Evolutionary conservation across 2,888 invertebrate species (phyloP).

Genomic region (Salpingus planirostris): DNA sequence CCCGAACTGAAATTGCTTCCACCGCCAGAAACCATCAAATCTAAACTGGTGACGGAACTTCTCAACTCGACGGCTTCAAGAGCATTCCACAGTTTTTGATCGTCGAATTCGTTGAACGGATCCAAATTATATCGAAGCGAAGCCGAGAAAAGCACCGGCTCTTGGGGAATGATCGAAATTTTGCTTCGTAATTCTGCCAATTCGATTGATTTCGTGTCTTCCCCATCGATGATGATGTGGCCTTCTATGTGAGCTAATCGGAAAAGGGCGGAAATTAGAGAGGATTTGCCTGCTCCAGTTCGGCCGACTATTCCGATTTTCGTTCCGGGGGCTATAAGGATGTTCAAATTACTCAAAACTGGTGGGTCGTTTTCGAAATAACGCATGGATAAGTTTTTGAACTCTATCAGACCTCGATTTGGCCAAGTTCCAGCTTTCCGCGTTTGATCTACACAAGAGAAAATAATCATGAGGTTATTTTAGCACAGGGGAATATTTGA

Average conservation of each 20-base stretch:
- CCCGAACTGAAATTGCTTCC: conserved; percentile 81
- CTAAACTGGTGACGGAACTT: conserved; percentile 53
- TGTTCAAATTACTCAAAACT: conserved; percentile 58
- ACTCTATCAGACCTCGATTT: conserved; percentile 48
- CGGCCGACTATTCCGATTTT: conserved; percentile 78
- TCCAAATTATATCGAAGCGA: conserved; percentile 79
- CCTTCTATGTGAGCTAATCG: conserved; percentile 73
- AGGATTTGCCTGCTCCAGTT: conserved; percentile 83
- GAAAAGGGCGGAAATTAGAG: conserved; percentile 75
- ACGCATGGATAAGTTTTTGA: conserved; percentile 52
- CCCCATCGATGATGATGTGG: conserved; percentile 62
- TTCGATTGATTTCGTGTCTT: conserved; percentile 63
- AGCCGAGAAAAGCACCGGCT: conserved; percentile 78
- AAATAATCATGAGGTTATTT: too few relatives aligned
- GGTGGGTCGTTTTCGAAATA: conserved; percentile 55
- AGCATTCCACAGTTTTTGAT: conserved; percentile 68
- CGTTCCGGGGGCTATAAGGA: conserved; percentile 52
- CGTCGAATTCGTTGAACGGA: conserved; percentile 67
- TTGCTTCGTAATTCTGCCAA: conserved; percentile 68
- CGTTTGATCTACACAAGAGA: too few relatives aligned
- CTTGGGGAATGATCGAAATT: conserved; percentile 90
- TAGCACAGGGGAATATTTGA: conserved; percentile 28
- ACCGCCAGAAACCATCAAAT: conserved; percentile 60
- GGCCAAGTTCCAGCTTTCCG: too few relatives aligned
- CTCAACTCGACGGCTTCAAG: conserved; percentile 71